These are phyloP conservation scores for Paragorgia papillata DNA, from an alignment of 92 coral and sea anemone genomes.

Conservation along the genomic window DNA sequence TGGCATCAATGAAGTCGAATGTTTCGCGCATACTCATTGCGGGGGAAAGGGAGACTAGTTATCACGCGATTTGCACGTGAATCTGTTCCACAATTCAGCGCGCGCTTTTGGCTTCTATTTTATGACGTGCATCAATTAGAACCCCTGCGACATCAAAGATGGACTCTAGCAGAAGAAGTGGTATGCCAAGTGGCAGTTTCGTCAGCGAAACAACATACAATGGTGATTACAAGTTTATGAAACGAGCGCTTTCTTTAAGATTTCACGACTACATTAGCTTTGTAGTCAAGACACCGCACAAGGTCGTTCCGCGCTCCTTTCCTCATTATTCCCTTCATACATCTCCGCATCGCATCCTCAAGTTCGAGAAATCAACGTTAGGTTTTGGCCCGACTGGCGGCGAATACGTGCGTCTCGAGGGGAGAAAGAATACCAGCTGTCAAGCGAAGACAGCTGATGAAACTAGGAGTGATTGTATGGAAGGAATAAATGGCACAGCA, in stretches of 20 bases:
- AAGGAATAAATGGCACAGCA: no score
- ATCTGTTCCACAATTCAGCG: not conserved
- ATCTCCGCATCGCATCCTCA: constrained; percentile 36
- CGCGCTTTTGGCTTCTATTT: not conserved
- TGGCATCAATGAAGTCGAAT: no score
- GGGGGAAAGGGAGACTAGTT: no score
- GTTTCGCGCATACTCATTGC: no score
- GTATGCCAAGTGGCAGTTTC: no score
- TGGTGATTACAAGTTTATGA: not conserved
- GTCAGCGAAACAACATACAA: constrained; percentile 10
- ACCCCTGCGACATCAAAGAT: no score
- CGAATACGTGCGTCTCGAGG: constrained; percentile 8
- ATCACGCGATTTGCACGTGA: no score
- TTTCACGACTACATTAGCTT: constrained; percentile 17
- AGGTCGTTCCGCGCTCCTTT: constrained; percentile 26
- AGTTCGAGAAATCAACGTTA: constrained; percentile 7
- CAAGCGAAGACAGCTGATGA: not conserved
- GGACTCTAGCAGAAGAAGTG: no score
- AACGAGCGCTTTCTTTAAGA: not conserved
- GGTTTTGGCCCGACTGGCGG: constrained; percentile 42
- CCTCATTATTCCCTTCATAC: constrained; percentile 33
- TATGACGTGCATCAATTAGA: constrained; percentile 27
- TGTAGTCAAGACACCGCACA: not conserved
- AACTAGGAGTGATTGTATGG: not conserved
- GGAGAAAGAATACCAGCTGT: not conserved